These are phyloP conservation scores for Drosophila kikkawai DNA, from an alignment of 1,140 invertebrate species.

Conservation along the genomic window DNA sequence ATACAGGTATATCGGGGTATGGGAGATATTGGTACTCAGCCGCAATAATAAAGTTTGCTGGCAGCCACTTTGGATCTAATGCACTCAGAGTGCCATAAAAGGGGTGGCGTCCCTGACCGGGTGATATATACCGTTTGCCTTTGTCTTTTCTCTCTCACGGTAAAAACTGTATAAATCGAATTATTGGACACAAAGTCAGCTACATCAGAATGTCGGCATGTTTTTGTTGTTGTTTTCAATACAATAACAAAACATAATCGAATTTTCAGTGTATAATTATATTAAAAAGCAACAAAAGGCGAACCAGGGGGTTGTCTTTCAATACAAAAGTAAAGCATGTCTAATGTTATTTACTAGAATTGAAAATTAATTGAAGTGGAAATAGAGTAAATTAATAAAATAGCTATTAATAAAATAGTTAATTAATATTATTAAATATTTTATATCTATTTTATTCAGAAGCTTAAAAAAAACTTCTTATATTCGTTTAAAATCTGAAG, in stretches of 20 bases:
- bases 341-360: no score
- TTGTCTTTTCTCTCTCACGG: constrained; percentile 3
- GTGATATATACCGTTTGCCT: background rate
- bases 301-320: background rate
- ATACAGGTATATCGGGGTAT: background rate
- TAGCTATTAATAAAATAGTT: no score
- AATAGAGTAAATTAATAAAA: no score
- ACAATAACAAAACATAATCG: constrained; percentile 52
- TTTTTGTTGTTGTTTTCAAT: constrained; percentile 27
- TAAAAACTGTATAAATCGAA: constrained; percentile 64
- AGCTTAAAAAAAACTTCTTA: background rate
- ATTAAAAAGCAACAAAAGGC: constrained; percentile 49
- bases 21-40: constrained; percentile 29
- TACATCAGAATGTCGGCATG: constrained; percentile 1
- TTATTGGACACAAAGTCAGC: constrained; percentile 60
- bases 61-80: constrained; percentile 68
- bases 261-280: constrained; percentile 55
- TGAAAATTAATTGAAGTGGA: background rate
- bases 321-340: background rate
- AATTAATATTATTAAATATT: no score
- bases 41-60: constrained; percentile 66
- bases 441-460: no score
- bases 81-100: constrained; percentile 62
- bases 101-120: constrained; percentile 49
- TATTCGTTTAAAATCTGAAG: background rate